phyloP scores from a whole-genome alignment of 2,113 vertebrate genomes.

The Sinocyclocheilus grahami region DNA sequence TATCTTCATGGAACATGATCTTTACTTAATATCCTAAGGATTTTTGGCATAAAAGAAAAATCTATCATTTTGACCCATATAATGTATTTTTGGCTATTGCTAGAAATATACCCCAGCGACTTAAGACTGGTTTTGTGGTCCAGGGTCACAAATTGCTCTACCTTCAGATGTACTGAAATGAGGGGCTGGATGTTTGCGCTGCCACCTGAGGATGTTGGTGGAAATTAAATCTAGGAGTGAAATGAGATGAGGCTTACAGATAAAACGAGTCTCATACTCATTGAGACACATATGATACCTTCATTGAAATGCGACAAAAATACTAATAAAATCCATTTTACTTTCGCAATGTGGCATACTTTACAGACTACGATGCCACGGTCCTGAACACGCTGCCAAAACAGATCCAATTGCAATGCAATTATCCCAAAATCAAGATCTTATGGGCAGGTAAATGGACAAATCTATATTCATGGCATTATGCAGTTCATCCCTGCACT shows the following conservation, averaged over 20 bases:
- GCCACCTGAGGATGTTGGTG: conserved; percentile 4
- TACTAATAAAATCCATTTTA: not conserved
- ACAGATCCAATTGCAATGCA: not conserved
- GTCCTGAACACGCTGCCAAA: no score
- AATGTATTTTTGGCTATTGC: no score
- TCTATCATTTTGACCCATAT: no score
- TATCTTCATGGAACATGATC: no score
- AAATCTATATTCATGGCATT: conserved; percentile 41
- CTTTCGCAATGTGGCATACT: not conserved
- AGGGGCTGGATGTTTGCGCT: not conserved
- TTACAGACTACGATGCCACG: no score
- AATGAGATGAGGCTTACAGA: not conserved
- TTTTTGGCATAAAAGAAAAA: no score
- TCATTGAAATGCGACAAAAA: not conserved
- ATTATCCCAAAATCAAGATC: not conserved
- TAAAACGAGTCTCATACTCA: not conserved
- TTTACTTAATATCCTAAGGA: no score
- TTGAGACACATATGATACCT: not conserved
- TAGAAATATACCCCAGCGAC: no score
- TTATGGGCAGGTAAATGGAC: conserved; percentile 29
- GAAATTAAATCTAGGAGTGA: conserved; percentile 23
- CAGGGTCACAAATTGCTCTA: no score
- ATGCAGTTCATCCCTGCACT: not conserved
- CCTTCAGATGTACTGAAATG: no score
- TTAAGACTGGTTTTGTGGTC: no score